Evolutionary conservation across 35 echinoderm and acorn worm species (phyloP), one percentile per base, ranked within the genome.

Genomic region (Stichopus chloronotus): DNA sequence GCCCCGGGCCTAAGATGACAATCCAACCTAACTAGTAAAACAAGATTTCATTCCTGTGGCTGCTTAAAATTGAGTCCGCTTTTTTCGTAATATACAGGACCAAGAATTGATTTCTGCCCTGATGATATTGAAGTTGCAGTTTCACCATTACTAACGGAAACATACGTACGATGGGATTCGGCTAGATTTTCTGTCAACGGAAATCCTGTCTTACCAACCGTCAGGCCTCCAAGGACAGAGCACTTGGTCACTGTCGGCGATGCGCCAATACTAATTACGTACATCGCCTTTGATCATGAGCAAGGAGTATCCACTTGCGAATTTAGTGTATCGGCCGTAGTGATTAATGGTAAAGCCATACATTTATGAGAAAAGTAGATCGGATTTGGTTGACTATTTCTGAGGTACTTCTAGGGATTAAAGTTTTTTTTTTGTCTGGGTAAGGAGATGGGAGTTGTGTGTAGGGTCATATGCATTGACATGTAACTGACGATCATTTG

Each of bases 71-170:
- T 43, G 30, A 43, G 30, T 43, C 30, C 30, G 30, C 30, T 43
- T 43, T 43, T 43, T 1, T 74, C n/a, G 19, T n/a, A 20, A 74
- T n/a, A 7, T 20, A 20, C 17, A 74, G 69, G 69, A 74, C 69
- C 69, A 74, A 16, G 22, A 7, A n/a, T 74, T 14, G 69, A 74
- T 74, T 74, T 74, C 17, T 74, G 69, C 19, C 19, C 69, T 5
- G 69, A 74, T 74, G 69, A 74, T 20, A 74, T 74, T 74, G 69
- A 74, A n/a, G 17, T 74, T 21, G 17, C n/a, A n/a, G 69, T 74
- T 7, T 16, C 17, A 7, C 69, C 69, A 19, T 74, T 21, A 74
- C 19, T 74, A 19, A 74, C 17, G 6, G 22, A 7, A 20, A 20
- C 69, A 16, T 74, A 19, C 69, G 69, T 74, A 7, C n/a, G 69